Evolutionary conservation across 1,140 invertebrate species (phyloP), one percentile per base, ranked within the genome.

Genomic region (Epicauta chinensis): DNA sequence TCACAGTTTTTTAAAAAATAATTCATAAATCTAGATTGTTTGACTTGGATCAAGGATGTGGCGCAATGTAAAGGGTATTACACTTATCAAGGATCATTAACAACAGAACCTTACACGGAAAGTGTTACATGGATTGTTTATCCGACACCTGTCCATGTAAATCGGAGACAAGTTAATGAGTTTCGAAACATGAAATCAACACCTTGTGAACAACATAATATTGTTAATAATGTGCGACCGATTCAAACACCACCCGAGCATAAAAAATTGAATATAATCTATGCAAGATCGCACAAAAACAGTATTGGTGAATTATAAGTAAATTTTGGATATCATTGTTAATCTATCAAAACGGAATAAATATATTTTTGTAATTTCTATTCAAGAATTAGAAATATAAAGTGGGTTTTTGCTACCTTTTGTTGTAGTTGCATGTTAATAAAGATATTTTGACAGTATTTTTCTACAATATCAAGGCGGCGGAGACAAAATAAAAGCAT

Each of bases 71-170:
- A 68, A 39, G 66, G 69, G 10, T 80, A 78, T 61, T 86, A 77
- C 61, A 75, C 78, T 2, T 86, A 86, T 68, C 71, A 76, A 51
- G 86, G 86, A 2, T 87, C 84, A 11, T 67, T 89, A 11, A 89
- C 86, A 2, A 84, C 81, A 11, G 77, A 80, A 35, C 78, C 79
- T 0, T 89, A 82, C 57, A 73, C 75, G 51, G 83, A 88, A 59
- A 80, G 78, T 55, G 86, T 87, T 30, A 78, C 75, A 16, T 89
- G 86, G 86, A 85, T 85, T 16, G 73, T 89, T 2, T 84, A 90
- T 58, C 77, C 84, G 32, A 34, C 3, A 3, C 32, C 32, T n/a
- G 11, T 34, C 3, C 32, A 34, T 34, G 32, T 34, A 2, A n/a
- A 11, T 3, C 0, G 32, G 12, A 4, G 12, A 3, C 32, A 34